Percentiles rank a stretch among this genome's conserved stretches.
phyloP scores from a whole-genome alignment of 2,888 invertebrate species.

The Eupithecia vulgata region DNA sequence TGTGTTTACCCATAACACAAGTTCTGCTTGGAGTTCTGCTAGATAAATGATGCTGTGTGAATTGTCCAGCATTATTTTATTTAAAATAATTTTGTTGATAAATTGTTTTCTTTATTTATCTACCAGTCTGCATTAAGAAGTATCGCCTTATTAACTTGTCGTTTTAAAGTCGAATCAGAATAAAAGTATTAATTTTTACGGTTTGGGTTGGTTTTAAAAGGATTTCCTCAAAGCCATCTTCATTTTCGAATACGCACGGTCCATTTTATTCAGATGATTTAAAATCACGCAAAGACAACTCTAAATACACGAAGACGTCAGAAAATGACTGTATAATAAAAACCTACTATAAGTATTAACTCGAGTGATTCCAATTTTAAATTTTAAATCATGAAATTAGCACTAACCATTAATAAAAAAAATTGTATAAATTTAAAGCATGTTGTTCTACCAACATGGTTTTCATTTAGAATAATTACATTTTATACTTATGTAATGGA shows the following conservation, averaged over 20 bases:
- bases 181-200: background rate
- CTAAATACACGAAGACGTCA: background rate
- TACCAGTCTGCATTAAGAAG: too few species aligned
- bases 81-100: too few species aligned
- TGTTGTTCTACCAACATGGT: background rate
- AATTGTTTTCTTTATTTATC: too few species aligned
- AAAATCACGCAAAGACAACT: background rate
- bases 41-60: too few species aligned
- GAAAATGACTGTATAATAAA: background rate
- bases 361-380: background rate
- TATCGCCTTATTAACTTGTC: too few species aligned
- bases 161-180: too few species aligned
- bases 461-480: background rate
- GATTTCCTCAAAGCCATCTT: background rate
- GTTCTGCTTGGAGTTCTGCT: too few species aligned
- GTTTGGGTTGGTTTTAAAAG: too few species aligned
- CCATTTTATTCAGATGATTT: background rate
- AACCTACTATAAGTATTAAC: background rate
- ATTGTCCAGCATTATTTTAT: too few species aligned
- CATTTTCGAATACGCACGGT: background rate
- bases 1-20: too few species aligned
- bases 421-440: background rate
- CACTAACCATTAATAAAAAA: background rate
- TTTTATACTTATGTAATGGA: background rate
- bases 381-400: background rate